phyloP scores from a whole-genome alignment of 1,140 invertebrate genomes.

The Philaenus spumarius region DNA sequence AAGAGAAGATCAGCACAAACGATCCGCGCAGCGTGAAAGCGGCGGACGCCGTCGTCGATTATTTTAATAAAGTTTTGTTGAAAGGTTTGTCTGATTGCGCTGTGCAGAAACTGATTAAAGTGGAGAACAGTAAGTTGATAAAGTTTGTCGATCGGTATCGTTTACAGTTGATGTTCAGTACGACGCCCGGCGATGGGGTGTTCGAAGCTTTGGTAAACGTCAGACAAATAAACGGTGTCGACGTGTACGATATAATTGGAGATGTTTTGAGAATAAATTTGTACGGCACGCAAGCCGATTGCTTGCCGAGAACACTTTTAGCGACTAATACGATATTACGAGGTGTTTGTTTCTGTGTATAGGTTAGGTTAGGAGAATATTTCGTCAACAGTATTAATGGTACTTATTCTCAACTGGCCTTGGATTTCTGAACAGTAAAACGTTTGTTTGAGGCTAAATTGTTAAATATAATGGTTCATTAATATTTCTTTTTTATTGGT shows the following conservation, averaged over 20 bases:
- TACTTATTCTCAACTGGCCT: no score
- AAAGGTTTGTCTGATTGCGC: conserved; percentile 49
- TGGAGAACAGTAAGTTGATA: conserved; percentile 20
- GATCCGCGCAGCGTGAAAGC: conserved; percentile 33
- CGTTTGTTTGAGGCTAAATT: no score
- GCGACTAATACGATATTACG: conserved; percentile 22
- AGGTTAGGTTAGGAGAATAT: no score
- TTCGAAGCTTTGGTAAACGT: conserved; percentile 26
- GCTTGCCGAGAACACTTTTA: conserved; percentile 18
- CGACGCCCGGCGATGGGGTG: conserved; percentile 23
- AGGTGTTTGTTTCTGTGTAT: conserved; percentile 26
- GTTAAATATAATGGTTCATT: no score
- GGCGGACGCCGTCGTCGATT: conserved; percentile 47
- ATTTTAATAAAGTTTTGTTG: conserved; percentile 54
- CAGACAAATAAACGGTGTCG: not conserved
- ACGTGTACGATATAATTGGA: conserved; percentile 11
- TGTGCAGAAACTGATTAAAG: conserved; percentile 11
- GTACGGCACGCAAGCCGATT: conserved; percentile 28
- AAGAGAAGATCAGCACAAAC: conserved; percentile 19
- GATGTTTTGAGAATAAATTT: conserved; percentile 27
- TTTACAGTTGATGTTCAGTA: conserved; percentile 24
- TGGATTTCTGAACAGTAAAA: no score
- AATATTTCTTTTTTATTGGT: no score
- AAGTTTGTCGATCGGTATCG: conserved; percentile 3
- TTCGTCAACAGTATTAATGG: no score